Evolutionary conservation across 2,113 vertebrate genomes (phyloP).

Genomic region (Odocoileus hemionus): DNA sequence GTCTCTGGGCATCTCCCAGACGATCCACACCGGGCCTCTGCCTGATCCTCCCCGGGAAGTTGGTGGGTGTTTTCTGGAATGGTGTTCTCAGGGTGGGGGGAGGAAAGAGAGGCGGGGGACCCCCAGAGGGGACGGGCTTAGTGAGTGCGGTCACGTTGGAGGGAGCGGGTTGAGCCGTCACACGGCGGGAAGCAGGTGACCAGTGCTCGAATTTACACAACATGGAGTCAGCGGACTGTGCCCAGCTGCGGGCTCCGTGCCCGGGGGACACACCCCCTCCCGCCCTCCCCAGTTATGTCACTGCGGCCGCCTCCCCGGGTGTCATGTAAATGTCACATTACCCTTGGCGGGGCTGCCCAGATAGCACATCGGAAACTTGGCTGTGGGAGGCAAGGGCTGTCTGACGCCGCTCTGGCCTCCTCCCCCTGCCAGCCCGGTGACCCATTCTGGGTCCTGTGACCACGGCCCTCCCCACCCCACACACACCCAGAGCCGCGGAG

Average conservation of each 20-base stretch:
- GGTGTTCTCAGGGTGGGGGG: not conserved
- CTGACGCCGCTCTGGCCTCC: not conserved
- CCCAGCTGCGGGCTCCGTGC: not conserved
- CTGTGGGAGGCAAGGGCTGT: not conserved
- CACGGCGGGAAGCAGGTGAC: constrained; percentile 1
- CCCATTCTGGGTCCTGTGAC: not conserved
- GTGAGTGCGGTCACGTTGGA: not conserved
- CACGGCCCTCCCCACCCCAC: not conserved
- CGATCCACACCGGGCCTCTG: rapidly evolving
- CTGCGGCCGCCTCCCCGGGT: not conserved
- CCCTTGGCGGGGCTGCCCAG: constrained; percentile 26
- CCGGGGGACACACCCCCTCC: not conserved
- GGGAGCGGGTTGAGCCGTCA: not conserved
- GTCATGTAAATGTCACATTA: constrained; percentile 65
- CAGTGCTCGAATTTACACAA: constrained; percentile 25
- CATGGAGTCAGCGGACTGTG: not conserved
- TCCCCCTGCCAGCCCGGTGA: not conserved
- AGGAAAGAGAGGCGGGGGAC: not conserved
- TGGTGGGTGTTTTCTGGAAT: rapidly evolving
- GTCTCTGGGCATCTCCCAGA: not conserved
- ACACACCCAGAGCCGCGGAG: not conserved
- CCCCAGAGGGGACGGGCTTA: not conserved
- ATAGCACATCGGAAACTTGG: constrained; percentile 36
- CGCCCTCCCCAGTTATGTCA: not conserved
- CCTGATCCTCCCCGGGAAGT: not conserved